phyloP scores from a whole-genome alignment of 2,797 vertebrate species.

The Siniperca obscura region DNA sequence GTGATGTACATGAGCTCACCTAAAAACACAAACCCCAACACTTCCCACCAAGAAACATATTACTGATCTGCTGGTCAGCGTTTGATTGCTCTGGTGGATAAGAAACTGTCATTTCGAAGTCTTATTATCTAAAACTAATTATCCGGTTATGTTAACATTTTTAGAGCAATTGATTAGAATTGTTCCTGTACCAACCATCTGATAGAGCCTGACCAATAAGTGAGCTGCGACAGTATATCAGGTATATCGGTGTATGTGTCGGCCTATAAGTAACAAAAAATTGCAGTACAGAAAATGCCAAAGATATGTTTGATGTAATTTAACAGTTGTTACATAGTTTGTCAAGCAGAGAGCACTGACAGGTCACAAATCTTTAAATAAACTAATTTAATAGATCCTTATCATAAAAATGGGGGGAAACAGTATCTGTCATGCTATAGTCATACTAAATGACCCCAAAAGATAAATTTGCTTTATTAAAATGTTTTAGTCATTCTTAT shows the following conservation, averaged over 20 bases:
- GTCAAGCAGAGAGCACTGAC: neutral
- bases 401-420: too few relatives aligned
- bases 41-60: constrained; percentile 13
- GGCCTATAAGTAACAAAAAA: neutral
- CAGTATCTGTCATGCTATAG: neutral
- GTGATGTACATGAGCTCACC: constrained; percentile 70
- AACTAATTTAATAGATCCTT: neutral
- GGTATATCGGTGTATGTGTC: neutral
- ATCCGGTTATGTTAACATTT: neutral
- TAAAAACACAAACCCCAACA: neutral
- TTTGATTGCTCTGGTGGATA: neutral
- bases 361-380: neutral
- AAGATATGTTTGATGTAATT: neutral
- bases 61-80: neutral
- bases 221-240: neutral
- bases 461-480: neutral
- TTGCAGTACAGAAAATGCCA: neutral
- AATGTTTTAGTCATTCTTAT: neutral
- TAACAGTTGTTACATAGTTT: too few relatives aligned
- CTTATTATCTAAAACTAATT: neutral
- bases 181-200: too few relatives aligned
- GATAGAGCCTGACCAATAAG: neutral
- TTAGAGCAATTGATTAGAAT: neutral
- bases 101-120: too few relatives aligned
- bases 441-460: neutral